Conservation (phyloP, 2,797 vertebrate species). For the Odontamblyopus lacepedii region DNA sequence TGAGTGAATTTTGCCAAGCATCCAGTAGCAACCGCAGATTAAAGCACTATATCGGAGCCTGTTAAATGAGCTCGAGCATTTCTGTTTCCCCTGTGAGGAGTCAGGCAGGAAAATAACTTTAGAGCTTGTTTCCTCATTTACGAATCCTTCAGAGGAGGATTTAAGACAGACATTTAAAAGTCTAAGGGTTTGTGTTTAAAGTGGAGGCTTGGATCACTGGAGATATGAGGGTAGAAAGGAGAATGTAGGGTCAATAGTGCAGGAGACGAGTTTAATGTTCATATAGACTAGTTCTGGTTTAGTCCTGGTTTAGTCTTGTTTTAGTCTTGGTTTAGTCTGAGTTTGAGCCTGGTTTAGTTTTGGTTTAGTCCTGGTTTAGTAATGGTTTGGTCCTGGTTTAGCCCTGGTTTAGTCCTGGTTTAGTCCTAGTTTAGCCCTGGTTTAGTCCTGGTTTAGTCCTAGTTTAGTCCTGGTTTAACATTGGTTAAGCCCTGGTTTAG, state of each 20-base stretch:
- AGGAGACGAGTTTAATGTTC: not conserved
- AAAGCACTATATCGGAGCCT: slow-evolving; percentile 29
- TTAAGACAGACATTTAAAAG: slow-evolving; percentile 7
- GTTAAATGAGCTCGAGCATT: slow-evolving; percentile 47
- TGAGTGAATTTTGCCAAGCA: slow-evolving; percentile 3
- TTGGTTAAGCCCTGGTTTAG: too few species aligned
- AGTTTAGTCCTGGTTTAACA: not conserved
- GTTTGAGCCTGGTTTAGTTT: too few species aligned
- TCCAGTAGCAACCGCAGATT: slow-evolving; percentile 46
- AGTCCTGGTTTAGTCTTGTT: too few species aligned
- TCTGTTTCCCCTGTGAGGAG: slow-evolving; percentile 33
- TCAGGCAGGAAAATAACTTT: slow-evolving; percentile 8
- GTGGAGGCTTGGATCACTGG: not conserved
- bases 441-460: too few species aligned
- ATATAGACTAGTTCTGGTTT: not conserved
- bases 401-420: too few species aligned
- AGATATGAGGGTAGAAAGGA: not conserved
- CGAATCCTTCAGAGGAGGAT: slow-evolving; percentile 3
- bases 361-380: too few species aligned
- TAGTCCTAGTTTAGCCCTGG: too few species aligned
- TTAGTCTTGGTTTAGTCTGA: too few species aligned
- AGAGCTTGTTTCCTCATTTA: not conserved
- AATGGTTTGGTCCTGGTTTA: not conserved
- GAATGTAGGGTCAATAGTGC: slow-evolving; percentile 19
- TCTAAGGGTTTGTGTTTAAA: not conserved